A percentile compares a stretch with the other conserved stretches of the same genome.
These are phyloP conservation scores for Diadumene lineata DNA, from an alignment of 92 coral and sea anemone species.

Conservation along the genomic window DNA sequence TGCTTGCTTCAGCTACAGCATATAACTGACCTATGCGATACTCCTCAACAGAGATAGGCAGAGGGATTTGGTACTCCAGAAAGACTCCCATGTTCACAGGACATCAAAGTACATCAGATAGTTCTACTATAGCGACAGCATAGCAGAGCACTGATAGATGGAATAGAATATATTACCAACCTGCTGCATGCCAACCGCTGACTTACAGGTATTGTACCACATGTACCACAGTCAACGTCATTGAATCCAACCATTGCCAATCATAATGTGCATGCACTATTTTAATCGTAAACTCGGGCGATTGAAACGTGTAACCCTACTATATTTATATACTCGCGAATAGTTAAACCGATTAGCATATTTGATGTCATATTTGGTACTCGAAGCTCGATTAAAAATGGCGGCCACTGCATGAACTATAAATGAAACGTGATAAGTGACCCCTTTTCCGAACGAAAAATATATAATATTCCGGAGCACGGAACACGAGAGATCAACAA, in stretches of 20 bases:
- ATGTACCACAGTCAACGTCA: constrained; percentile 4
- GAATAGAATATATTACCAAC: background rate
- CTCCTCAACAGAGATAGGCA: constrained; percentile 87
- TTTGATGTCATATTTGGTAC: too few relatives aligned
- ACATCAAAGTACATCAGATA: background rate
- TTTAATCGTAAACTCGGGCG: too few relatives aligned
- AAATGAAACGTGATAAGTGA: too few relatives aligned
- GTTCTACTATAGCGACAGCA: background rate
- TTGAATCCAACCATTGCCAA: background rate
- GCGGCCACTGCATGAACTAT: too few relatives aligned
- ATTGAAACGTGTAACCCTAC: too few relatives aligned
- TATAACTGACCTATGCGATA: constrained; percentile 85
- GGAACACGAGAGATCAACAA: too few relatives aligned
- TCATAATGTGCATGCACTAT: background rate
- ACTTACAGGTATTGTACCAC: constrained; percentile 1
- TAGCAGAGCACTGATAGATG: background rate
- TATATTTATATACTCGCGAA: too few relatives aligned
- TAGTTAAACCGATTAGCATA: too few relatives aligned
- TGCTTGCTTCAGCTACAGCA: constrained; percentile 95
- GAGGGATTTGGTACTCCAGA: constrained; percentile 72
- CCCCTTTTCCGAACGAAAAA: too few relatives aligned
- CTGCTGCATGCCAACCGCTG: background rate
- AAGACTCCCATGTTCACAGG: constrained; percentile 23
- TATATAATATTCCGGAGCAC: too few relatives aligned
- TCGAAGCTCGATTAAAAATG: too few relatives aligned